phyloP scores from a whole-genome alignment of 1,140 invertebrate genomes.

The Meteorus sp. region DNA sequence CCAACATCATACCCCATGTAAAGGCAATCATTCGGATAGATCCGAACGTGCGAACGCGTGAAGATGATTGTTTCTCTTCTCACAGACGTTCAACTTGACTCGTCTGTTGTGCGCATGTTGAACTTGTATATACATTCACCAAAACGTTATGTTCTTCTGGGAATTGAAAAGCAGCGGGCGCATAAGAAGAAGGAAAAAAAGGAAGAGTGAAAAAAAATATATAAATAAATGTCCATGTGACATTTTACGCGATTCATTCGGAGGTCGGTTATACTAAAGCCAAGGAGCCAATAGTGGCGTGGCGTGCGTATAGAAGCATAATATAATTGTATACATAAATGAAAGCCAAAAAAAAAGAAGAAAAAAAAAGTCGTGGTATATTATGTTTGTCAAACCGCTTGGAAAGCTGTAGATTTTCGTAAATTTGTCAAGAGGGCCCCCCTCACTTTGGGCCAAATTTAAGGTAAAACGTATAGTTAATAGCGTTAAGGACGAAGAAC shows the following conservation, averaged over 20 bases:
- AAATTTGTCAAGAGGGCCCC: slow-evolving; percentile 56
- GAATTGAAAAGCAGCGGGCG: not conserved
- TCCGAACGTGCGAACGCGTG: too few species aligned
- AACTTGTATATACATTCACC: slow-evolving; percentile 5
- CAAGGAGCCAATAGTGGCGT: slow-evolving; percentile 13
- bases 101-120: not conserved
- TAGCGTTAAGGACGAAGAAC: slow-evolving; percentile 47
- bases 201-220: not conserved
- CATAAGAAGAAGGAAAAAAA: too few species aligned
- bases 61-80: slow-evolving; percentile 8
- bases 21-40: too few species aligned
- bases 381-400: slow-evolving; percentile 30
- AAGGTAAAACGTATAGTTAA: slow-evolving; percentile 57
- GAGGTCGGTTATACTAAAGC: slow-evolving; percentile 10
- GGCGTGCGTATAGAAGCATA: slow-evolving; percentile 13
- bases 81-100: not conserved
- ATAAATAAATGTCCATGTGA: slow-evolving; percentile 6
- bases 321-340: too few species aligned
- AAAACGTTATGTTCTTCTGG: not conserved
- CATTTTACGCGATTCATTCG: slow-evolving; percentile 3
- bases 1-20: too few species aligned
- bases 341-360: too few species aligned
- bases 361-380: slow-evolving; percentile 22
- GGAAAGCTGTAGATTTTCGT: slow-evolving; percentile 39
- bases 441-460: slow-evolving; percentile 51